phyloP scores from a whole-genome alignment of 2,888 invertebrate species.

The Phortica magna region DNA sequence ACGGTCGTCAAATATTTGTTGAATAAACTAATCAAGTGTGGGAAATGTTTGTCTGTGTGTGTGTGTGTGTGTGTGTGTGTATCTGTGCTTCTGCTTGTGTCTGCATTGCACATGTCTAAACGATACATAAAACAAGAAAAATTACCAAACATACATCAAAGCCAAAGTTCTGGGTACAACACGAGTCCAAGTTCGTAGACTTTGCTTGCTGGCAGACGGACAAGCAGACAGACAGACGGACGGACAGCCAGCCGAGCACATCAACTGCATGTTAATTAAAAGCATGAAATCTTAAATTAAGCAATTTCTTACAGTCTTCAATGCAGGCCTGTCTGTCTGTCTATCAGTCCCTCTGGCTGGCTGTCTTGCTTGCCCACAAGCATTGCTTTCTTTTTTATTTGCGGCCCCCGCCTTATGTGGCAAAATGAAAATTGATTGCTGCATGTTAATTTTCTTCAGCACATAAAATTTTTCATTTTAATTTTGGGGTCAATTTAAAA shows the following conservation, averaged over 20 bases:
- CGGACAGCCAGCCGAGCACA: not conserved
- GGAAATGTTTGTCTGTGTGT: not conserved
- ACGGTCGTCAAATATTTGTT: not conserved
- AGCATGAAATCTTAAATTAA: slow-evolving; percentile 37
- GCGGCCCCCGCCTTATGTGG: not conserved
- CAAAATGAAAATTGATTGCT: slow-evolving; percentile 20
- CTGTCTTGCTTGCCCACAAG: not conserved
- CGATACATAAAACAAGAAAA: not conserved
- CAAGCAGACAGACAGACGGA: no score
- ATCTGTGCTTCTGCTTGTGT: not conserved
- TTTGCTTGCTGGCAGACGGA: no score
- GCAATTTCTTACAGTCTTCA: slow-evolving; percentile 23
- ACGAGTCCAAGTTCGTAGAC: no score
- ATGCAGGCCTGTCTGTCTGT: not conserved
- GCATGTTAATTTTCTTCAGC: not conserved
- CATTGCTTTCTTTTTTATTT: not conserved
- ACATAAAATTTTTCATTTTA: not conserved
- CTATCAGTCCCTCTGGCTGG: not conserved
- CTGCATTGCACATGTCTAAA: not conserved
- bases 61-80: not conserved
- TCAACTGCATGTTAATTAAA: slow-evolving; percentile 37
- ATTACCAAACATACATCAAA: not conserved
- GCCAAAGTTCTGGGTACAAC: no score
- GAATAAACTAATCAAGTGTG: not conserved
- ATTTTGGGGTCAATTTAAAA: slow-evolving; percentile 18